Evolutionary conservation across 2,113 vertebrate species (phyloP).

Genomic region (Equus przewalskii): DNA sequence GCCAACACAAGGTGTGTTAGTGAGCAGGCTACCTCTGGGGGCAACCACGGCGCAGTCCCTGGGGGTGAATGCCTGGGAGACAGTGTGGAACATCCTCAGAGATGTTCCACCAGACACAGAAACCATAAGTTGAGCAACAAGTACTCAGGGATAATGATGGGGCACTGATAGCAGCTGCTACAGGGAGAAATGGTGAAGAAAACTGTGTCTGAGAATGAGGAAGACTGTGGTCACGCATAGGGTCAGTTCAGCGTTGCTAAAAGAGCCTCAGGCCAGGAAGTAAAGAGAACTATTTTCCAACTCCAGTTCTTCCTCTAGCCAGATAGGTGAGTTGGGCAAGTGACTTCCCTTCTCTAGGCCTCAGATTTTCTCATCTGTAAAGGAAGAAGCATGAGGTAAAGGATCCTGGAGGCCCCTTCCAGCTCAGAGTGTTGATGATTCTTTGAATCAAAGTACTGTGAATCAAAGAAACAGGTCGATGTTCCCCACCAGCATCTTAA

Average conservation of each 20-base stretch:
- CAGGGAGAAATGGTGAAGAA: not conserved
- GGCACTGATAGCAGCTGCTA: not conserved
- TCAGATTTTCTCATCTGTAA: not conserved
- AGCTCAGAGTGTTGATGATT: not conserved
- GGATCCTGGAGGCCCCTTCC: not conserved
- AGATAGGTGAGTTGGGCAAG: not conserved
- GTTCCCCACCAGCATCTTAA: not conserved
- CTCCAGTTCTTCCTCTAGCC: not conserved
- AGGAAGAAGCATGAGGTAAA: not conserved
- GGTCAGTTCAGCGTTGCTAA: not conserved
- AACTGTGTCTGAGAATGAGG: not conserved
- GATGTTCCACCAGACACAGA: not conserved
- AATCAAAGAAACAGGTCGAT: not conserved
- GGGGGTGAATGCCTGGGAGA: not conserved
- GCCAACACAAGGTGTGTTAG: rapidly evolving
- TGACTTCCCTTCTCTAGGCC: not conserved
- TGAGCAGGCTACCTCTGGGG: not conserved
- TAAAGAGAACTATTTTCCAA: not conserved
- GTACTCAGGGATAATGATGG: not conserved
- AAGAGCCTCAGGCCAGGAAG: not conserved
- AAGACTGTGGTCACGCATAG: not conserved
- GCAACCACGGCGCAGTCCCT: not conserved
- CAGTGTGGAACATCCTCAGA: not conserved
- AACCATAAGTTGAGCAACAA: too few species aligned
- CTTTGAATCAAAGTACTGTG: not conserved